Percentiles rank a stretch among this genome's conserved stretches.
Evolutionary conservation across 2,113 vertebrate genomes (phyloP).

Genomic region (Engystomops pustulosus): DNA sequence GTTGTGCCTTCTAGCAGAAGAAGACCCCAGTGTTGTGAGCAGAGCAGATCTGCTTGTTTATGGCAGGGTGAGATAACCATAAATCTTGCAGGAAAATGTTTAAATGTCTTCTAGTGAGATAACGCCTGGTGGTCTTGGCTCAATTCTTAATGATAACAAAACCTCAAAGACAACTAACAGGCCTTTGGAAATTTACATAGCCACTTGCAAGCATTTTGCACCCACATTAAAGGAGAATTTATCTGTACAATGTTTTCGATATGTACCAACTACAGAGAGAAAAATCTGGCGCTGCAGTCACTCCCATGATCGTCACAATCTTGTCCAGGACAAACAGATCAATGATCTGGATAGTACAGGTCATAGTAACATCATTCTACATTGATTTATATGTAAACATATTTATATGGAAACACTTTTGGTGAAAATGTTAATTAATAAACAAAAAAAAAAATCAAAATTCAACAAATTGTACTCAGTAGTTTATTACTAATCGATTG

Average conservation of each 20-base stretch:
- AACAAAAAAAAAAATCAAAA: too few relatives aligned
- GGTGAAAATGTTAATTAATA: too few relatives aligned
- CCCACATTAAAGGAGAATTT: slow-evolving; percentile 63
- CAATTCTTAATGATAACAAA: slow-evolving; percentile 77
- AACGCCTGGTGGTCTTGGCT: slow-evolving; percentile 85
- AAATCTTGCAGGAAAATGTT: slow-evolving; percentile 84
- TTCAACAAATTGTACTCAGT: too few relatives aligned
- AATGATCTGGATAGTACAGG: background rate
- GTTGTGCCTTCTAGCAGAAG: too few relatives aligned
- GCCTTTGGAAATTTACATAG: slow-evolving; percentile 77
- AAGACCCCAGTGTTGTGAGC: slow-evolving; percentile 43
- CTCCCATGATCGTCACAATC: background rate
- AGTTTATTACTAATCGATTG: too few relatives aligned
- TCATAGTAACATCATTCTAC: background rate
- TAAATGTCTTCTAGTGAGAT: slow-evolving; percentile 81
- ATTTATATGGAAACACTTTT: too few relatives aligned
- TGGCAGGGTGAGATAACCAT: slow-evolving; percentile 70
- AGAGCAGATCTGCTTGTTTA: slow-evolving; percentile 77
- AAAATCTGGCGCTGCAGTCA: too few relatives aligned
- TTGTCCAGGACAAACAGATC: background rate
- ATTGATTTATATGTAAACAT: too few relatives aligned
- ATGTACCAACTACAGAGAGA: background rate
- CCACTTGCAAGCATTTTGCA: slow-evolving; percentile 70
- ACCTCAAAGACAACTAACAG: slow-evolving; percentile 81
- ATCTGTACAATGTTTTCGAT: background rate